Evolutionary conservation across 2,797 vertebrate species (phyloP).

Genomic region (Numenius phaeopus): DNA sequence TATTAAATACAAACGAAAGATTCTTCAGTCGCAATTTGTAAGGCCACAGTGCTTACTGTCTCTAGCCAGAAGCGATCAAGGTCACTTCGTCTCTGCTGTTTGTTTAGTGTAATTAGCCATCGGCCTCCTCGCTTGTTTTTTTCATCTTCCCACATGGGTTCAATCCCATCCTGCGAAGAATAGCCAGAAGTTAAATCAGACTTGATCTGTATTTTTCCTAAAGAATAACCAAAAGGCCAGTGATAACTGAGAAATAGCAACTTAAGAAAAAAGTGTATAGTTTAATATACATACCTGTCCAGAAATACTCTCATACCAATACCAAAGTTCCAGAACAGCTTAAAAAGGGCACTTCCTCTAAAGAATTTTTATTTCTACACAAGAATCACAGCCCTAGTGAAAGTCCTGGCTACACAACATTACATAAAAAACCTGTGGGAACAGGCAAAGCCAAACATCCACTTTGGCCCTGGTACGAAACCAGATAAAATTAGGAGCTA

Average conservation of each 20-base stretch:
- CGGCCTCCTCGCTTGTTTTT: conserved; percentile 93
- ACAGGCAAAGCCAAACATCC: background rate
- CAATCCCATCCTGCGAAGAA: conserved; percentile 90
- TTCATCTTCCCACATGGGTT: conserved; percentile 99
- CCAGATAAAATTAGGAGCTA: background rate
- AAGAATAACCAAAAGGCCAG: background rate
- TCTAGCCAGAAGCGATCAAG: conserved; percentile 98
- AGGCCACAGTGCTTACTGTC: conserved; percentile 86
- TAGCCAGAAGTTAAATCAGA: background rate
- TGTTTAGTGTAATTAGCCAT: conserved; percentile 96
- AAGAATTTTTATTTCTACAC: background rate
- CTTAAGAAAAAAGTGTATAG: background rate
- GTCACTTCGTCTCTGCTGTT: conserved; percentile 93
- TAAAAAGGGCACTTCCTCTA: background rate
- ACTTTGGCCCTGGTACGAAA: background rate
- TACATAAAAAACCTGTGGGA: background rate
- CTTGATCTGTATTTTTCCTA: background rate
- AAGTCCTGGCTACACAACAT: background rate
- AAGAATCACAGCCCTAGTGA: background rate
- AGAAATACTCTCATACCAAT: background rate
- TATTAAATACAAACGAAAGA: background rate
- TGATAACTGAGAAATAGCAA: background rate
- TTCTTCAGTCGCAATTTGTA: background rate
- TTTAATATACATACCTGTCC: background rate
- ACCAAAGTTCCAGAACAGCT: background rate